Percentiles rank a stretch among this genome's conserved stretches.
phyloP scores from a whole-genome alignment of 1,140 invertebrate species.

The Vanessa atalanta region DNA sequence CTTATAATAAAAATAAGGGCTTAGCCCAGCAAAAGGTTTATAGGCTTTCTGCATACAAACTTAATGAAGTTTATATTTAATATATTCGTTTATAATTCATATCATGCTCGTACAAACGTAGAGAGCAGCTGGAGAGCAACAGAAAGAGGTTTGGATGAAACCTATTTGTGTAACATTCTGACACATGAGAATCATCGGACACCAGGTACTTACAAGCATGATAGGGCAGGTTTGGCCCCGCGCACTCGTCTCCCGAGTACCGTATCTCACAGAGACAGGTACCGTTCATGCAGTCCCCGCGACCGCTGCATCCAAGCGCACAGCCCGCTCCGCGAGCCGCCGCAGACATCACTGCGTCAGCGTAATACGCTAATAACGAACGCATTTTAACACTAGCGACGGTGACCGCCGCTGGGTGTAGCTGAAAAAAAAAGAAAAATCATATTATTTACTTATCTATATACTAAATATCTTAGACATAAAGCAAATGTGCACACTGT shows the following conservation, averaged over 20 bases:
- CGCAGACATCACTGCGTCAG: conserved; percentile 68
- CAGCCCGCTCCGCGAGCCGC: conserved; percentile 70
- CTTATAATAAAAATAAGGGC: too few relatives aligned
- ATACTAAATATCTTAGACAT: too few relatives aligned
- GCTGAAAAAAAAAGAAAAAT: conserved; percentile 33
- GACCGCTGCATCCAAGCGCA: conserved; percentile 89
- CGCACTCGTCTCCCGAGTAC: conserved; percentile 83
- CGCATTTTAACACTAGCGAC: conserved; percentile 63
- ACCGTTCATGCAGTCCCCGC: conserved; percentile 94
- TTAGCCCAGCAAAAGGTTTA: too few relatives aligned
- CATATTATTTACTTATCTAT: background rate
- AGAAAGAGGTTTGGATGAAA: too few relatives aligned
- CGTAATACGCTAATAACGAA: conserved; percentile 72
- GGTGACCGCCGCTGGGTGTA: conserved; percentile 37
- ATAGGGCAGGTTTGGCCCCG: conserved; percentile 83
- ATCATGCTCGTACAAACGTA: too few relatives aligned
- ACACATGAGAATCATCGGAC: too few relatives aligned
- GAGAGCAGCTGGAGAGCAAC: too few relatives aligned
- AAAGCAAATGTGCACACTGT: too few relatives aligned
- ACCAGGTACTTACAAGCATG: conserved; percentile 78
- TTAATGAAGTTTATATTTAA: too few relatives aligned
- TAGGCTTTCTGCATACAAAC: too few relatives aligned
- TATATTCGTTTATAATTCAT: too few relatives aligned
- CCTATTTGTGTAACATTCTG: too few relatives aligned
- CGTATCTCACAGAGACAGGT: conserved; percentile 94